phyloP scores from a whole-genome alignment of 2,888 invertebrate genomes.

The Cremastinae sp. region DNA sequence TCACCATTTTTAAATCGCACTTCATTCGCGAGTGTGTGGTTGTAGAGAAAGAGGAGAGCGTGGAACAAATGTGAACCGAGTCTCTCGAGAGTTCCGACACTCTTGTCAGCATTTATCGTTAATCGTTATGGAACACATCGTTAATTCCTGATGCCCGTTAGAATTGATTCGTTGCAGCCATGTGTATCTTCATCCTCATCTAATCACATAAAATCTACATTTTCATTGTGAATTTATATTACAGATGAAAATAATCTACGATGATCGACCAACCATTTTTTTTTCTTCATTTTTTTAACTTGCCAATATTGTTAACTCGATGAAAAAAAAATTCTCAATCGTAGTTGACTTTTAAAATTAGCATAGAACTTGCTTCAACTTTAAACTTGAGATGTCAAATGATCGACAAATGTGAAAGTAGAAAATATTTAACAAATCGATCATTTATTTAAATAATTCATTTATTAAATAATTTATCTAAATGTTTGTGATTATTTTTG shows the following conservation, averaged over 20 bases:
- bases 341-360: too few species aligned
- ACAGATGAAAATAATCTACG: background rate
- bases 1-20: constrained; percentile 29
- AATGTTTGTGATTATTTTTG: too few species aligned
- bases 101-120: constrained; percentile 47
- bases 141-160: constrained; percentile 75
- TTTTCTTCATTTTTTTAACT: background rate
- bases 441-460: too few species aligned
- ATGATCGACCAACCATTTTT: constrained; percentile 5
- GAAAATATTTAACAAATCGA: too few species aligned
- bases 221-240: background rate
- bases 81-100: constrained; percentile 17
- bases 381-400: too few species aligned
- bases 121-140: constrained; percentile 74
- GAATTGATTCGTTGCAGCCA: constrained; percentile 49
- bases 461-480: too few species aligned
- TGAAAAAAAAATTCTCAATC: background rate
- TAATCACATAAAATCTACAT: constrained; percentile 28
- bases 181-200: constrained; percentile 36
- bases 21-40: constrained; percentile 19
- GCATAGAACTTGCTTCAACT: too few species aligned
- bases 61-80: background rate
- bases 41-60: constrained; percentile 10
- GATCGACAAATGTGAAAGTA: too few species aligned
- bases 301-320: too few species aligned